phyloP scores from a whole-genome alignment of 2,113 vertebrate species.

The Dromas ardeola region DNA sequence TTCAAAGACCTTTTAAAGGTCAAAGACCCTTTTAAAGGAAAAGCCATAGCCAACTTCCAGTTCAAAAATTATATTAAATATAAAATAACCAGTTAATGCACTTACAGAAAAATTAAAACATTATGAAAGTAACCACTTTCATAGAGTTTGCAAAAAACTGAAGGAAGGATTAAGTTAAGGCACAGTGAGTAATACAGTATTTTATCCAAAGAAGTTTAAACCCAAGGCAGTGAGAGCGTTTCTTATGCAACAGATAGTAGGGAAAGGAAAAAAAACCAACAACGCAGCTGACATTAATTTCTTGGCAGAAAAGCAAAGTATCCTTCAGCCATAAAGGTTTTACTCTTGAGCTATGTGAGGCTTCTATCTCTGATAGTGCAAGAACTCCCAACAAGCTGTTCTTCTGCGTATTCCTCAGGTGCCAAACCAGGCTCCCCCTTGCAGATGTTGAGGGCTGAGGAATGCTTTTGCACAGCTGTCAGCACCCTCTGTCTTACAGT shows the following conservation, averaged over 20 bases:
- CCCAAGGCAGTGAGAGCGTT: conserved; percentile 40
- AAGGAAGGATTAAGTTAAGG: conserved; percentile 77
- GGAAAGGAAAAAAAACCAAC: not conserved
- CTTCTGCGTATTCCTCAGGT: not conserved
- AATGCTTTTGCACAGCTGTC: not conserved
- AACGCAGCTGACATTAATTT: not conserved
- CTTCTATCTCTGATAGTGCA: not conserved
- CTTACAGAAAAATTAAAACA: conserved; percentile 70
- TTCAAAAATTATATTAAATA: conserved; percentile 74
- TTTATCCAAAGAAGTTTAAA: conserved; percentile 49
- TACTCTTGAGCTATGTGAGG: not conserved
- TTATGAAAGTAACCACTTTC: conserved; percentile 49
- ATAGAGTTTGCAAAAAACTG: conserved; percentile 66
- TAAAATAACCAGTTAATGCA: conserved; percentile 72
- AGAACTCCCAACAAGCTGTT: not conserved
- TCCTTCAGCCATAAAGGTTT: not conserved
- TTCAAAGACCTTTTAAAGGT: not conserved
- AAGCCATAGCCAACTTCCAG: conserved; percentile 8
- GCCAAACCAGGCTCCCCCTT: not conserved
- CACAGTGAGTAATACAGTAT: conserved; percentile 70
- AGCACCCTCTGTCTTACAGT: not conserved
- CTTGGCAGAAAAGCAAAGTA: not conserved
- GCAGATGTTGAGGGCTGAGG: not conserved
- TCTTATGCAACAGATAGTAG: not conserved
- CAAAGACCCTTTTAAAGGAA: conserved; percentile 9